Percentiles rank a stretch among this genome's conserved stretches.
Conservation (phyloP, 2,113 vertebrate genomes). For the Phycodurus eques region DNA sequence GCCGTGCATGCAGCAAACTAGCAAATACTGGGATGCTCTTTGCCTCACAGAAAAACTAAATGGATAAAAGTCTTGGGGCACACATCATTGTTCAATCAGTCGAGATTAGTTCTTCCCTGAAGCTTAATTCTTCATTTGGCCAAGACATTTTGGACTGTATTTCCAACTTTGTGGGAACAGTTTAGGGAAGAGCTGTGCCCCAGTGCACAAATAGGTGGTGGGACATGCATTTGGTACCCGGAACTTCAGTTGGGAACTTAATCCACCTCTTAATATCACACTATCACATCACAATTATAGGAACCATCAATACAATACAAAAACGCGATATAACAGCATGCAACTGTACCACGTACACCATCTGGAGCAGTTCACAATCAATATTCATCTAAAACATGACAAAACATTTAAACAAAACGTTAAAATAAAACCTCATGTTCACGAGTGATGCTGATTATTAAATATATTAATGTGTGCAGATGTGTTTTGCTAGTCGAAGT, state of each 20-base stretch:
- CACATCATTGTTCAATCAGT: not conserved
- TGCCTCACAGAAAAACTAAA: slow-evolving; percentile 11
- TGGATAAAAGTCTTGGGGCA: slow-evolving; percentile 14
- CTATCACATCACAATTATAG: not conserved
- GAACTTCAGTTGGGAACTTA: not conserved
- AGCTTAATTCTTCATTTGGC: too few relatives aligned
- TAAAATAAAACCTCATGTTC: not conserved
- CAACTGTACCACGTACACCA: not conserved
- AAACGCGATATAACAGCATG: not conserved
- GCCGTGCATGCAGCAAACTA: slow-evolving; percentile 37
- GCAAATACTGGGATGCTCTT: slow-evolving; percentile 29
- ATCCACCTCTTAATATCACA: not conserved
- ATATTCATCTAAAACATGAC: not conserved
- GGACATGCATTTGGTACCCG: not conserved
- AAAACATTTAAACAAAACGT: not conserved
- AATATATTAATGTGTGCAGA: not conserved
- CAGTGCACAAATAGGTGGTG: not conserved
- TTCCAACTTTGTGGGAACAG: not conserved
- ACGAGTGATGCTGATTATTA: not conserved
- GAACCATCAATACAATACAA: not conserved
- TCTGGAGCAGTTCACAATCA: not conserved
- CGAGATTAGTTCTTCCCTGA: not conserved
- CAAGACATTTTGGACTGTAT: not conserved
- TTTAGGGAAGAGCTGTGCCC: not conserved
- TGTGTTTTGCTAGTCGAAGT: not conserved